These are phyloP conservation scores for Actias luna DNA, from an alignment of 2,888 invertebrate species.

Conservation along the genomic window DNA sequence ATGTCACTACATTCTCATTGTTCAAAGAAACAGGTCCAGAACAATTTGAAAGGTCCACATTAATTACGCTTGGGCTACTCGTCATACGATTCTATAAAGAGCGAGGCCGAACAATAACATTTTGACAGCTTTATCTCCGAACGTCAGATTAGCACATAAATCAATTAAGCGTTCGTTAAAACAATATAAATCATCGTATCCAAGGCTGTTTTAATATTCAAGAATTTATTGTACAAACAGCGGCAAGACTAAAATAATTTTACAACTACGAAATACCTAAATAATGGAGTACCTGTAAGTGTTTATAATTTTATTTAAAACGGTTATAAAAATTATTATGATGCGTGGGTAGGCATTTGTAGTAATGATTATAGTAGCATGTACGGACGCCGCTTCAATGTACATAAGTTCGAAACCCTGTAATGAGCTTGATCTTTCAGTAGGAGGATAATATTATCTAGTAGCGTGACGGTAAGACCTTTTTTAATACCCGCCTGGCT, in stretches of 20 bases:
- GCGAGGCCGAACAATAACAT: constrained; percentile 24
- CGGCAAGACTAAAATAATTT: not conserved
- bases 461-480: no score
- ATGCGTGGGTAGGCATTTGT: not conserved
- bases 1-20: not conserved
- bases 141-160: constrained; percentile 43
- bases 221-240: constrained; percentile 20
- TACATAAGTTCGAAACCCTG: no score
- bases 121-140: constrained; percentile 33
- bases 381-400: no score
- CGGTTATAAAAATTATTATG: not conserved
- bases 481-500: no score
- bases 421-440: no score
- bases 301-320: not conserved
- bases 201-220: constrained; percentile 48
- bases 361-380: no score
- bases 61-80: constrained; percentile 20
- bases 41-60: constrained; percentile 10
- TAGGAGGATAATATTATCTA: no score
- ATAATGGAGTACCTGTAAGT: not conserved
- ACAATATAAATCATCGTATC: constrained; percentile 44
- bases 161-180: constrained; percentile 37
- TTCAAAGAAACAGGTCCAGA: not conserved
- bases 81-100: constrained; percentile 21
- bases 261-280: not conserved